Conservation (phyloP, 2,113 vertebrate genomes). For the Coregonus clupeaformis region DNA sequence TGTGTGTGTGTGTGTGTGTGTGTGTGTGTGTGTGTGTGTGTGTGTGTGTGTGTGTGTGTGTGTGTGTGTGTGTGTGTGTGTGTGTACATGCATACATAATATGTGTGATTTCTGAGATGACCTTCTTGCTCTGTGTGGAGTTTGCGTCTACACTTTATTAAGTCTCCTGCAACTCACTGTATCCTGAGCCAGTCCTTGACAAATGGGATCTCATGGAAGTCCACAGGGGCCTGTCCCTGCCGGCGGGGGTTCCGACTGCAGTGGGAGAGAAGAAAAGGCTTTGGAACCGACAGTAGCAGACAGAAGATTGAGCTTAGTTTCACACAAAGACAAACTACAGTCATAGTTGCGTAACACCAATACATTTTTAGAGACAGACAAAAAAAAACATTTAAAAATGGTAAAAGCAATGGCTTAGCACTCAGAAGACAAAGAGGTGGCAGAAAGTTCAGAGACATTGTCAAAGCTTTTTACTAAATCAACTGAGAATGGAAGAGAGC, state of each 20-base stretch:
- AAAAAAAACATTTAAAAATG: not conserved
- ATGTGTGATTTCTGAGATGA: not conserved
- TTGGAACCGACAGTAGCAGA: not conserved
- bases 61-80: too few relatives aligned
- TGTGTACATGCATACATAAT: not conserved
- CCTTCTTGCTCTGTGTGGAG: not conserved
- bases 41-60: not conserved
- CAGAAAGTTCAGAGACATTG: not conserved
- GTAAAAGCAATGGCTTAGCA: not conserved
- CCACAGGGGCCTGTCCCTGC: slow-evolving; percentile 64
- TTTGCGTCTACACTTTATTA: not conserved
- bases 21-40: too few relatives aligned
- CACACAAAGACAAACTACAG: not conserved
- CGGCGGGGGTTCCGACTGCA: slow-evolving; percentile 83
- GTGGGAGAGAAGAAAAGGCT: not conserved
- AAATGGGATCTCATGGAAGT: slow-evolving; percentile 86
- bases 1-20: too few relatives aligned
- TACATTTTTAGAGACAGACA: not conserved
- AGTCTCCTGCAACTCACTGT: slow-evolving; percentile 80
- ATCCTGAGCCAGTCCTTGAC: slow-evolving; percentile 80
- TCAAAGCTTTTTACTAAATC: not conserved
- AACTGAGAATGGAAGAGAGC: not conserved
- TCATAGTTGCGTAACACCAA: not conserved
- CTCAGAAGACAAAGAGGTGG: not conserved
- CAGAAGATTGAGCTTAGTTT: not conserved